These are phyloP conservation scores for Apamea sordens DNA, from an alignment of 2,888 invertebrate species.

Conservation along the genomic window DNA sequence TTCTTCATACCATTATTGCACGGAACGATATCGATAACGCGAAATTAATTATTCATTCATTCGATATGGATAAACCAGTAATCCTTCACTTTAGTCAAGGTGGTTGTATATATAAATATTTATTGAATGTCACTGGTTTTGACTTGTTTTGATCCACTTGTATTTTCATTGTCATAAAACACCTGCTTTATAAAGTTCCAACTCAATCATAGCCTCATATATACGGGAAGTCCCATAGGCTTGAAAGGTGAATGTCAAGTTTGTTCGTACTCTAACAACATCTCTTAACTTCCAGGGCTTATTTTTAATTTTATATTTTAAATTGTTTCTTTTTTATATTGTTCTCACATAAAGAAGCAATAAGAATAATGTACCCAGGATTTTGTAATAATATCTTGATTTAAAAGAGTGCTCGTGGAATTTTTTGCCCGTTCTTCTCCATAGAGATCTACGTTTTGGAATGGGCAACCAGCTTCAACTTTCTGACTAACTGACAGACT, in stretches of 20 bases:
- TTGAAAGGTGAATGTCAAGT: not conserved
- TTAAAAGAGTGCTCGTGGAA: too few relatives aligned
- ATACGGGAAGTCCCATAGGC: not conserved
- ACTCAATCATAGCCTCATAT: not conserved
- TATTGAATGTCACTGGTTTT: slow-evolving; percentile 22
- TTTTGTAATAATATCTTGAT: too few relatives aligned
- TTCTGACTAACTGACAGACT: too few relatives aligned
- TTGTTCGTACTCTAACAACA: not conserved
- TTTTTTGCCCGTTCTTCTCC: too few relatives aligned
- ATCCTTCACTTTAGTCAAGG: slow-evolving; percentile 14
- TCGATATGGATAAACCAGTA: not conserved
- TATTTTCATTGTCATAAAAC: not conserved
- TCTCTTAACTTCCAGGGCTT: too few relatives aligned
- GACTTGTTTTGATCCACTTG: not conserved
- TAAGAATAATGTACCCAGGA: too few relatives aligned
- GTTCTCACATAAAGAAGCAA: too few relatives aligned
- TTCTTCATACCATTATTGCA: slow-evolving; percentile 3
- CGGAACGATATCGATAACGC: slow-evolving; percentile 15
- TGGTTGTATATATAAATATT: slow-evolving; percentile 9
- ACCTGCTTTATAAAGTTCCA: not conserved
- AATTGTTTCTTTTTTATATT: too few relatives aligned
- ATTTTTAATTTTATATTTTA: too few relatives aligned
- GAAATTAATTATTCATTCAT: slow-evolving; percentile 36
- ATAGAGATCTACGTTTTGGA: too few relatives aligned
- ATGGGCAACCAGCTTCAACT: too few relatives aligned